A percentile compares a stretch with the other conserved stretches of the same genome.
These are phyloP conservation scores for Phengaris arion DNA, from an alignment of 2,888 invertebrate genomes.

Conservation along the genomic window DNA sequence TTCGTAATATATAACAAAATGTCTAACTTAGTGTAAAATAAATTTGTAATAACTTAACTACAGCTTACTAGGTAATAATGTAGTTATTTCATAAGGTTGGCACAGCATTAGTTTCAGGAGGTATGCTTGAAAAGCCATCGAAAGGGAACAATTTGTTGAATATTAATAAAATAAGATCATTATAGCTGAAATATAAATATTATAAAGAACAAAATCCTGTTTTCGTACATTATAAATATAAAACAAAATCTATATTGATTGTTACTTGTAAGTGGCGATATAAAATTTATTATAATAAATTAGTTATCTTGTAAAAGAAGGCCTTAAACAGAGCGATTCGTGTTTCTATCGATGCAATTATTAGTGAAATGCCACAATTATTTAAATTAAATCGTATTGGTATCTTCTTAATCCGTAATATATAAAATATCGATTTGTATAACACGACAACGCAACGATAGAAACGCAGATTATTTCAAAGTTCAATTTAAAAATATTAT, in stretches of 20 bases:
- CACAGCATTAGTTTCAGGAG: too few relatives aligned
- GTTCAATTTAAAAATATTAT: too few relatives aligned
- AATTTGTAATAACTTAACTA: too few relatives aligned
- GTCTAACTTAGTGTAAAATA: too few relatives aligned
- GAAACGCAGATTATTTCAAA: too few relatives aligned
- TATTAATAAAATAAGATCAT: too few relatives aligned
- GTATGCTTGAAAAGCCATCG: too few relatives aligned
- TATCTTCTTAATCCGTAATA: conserved; percentile 1
- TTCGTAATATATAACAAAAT: not conserved
- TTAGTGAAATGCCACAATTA: conserved; percentile 22
- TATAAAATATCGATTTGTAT: not conserved
- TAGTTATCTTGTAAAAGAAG: conserved; percentile 8
- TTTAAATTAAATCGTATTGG: not conserved
- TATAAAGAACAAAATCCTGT: not conserved
- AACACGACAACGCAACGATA: not conserved
- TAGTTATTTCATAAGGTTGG: too few relatives aligned
- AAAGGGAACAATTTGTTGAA: too few relatives aligned
- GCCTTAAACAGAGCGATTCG: not conserved
- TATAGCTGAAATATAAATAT: too few relatives aligned
- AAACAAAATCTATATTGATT: not conserved
- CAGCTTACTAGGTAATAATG: too few relatives aligned
- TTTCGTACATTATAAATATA: not conserved
- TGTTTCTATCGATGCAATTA: conserved; percentile 23
- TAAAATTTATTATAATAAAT: conserved; percentile 13
- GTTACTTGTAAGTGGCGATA: conserved; percentile 3